Percentiles rank a stretch among this genome's conserved stretches.
Conservation (phyloP, 2,888 invertebrate genomes). For the Drosophila prolongata region DNA sequence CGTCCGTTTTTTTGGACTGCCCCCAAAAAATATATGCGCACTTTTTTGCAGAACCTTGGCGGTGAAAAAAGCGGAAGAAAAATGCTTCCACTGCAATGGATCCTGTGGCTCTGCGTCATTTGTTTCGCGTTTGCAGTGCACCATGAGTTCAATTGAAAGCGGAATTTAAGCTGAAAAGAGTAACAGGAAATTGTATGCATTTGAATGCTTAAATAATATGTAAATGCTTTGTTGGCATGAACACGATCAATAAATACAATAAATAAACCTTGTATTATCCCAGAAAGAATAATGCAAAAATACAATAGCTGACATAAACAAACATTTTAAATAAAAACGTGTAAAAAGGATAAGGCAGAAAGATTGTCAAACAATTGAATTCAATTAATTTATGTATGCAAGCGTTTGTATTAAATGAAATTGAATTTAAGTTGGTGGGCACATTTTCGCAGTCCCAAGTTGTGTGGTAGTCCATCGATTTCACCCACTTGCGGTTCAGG, state of each 20-base stretch:
- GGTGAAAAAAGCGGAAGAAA: background rate
- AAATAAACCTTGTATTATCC: background rate
- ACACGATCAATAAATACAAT: background rate
- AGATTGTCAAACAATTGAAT: background rate
- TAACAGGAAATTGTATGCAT: background rate
- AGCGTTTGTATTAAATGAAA: constrained; percentile 26
- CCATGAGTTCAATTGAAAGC: background rate
- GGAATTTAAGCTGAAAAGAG: background rate
- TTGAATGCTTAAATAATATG: background rate
- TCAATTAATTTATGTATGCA: constrained; percentile 7
- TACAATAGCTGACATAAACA: background rate
- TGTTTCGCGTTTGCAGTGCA: constrained; percentile 11
- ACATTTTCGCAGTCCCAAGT: background rate
- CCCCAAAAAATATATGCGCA: constrained; percentile 56
- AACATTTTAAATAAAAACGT: background rate
- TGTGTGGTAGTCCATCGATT: constrained; percentile 44
- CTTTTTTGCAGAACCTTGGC: constrained; percentile 37
- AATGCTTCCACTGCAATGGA: background rate
- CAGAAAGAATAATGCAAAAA: background rate
- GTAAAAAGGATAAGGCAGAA: background rate
- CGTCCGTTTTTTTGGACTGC: constrained; percentile 36
- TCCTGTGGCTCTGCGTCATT: constrained; percentile 3
- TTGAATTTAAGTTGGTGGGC: constrained; percentile 34
- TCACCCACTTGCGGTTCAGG: constrained; percentile 33
- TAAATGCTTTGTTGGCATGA: background rate